Percentiles rank a stretch among this genome's conserved stretches.
These are phyloP conservation scores for Sinotaia quadrata DNA, from an alignment of 2,888 invertebrate species.

Conservation along the genomic window DNA sequence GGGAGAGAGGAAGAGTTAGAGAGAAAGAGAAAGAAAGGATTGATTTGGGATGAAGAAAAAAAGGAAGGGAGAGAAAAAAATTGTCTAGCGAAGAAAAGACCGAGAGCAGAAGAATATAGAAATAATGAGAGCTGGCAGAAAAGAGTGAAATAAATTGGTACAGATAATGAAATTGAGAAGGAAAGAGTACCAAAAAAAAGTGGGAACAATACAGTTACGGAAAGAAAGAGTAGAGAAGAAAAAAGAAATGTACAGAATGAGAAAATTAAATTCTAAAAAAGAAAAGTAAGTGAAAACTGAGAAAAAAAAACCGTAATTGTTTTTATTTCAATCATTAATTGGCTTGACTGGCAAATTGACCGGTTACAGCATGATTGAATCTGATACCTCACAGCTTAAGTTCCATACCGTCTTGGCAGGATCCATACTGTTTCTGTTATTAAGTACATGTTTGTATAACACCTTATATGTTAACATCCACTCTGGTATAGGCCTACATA, in stretches of 20 bases:
- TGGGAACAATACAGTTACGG: background rate
- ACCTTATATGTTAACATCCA: too few relatives aligned
- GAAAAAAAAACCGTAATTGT: too few relatives aligned
- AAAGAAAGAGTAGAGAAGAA: background rate
- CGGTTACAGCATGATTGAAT: too few relatives aligned
- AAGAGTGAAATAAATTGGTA: background rate
- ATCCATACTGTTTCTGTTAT: too few relatives aligned
- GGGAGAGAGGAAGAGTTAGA: constrained; percentile 2
- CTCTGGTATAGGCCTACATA: too few relatives aligned
- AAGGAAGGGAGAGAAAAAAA: background rate
- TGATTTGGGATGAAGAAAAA: background rate
- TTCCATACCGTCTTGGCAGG: too few relatives aligned
- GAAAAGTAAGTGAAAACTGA: background rate
- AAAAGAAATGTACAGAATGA: background rate
- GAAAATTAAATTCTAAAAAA: background rate
- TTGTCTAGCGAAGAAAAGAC: background rate
- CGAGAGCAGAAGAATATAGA: background rate
- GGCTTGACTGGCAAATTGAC: too few relatives aligned
- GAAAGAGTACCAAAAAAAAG: background rate
- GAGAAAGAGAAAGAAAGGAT: background rate
- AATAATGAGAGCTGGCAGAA: background rate
- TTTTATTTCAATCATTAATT: too few relatives aligned
- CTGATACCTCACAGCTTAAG: too few relatives aligned
- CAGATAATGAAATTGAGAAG: background rate
- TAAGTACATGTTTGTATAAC: too few relatives aligned